phyloP scores from a whole-genome alignment of 2,888 invertebrate species.

The Thymelicus lineola region DNA sequence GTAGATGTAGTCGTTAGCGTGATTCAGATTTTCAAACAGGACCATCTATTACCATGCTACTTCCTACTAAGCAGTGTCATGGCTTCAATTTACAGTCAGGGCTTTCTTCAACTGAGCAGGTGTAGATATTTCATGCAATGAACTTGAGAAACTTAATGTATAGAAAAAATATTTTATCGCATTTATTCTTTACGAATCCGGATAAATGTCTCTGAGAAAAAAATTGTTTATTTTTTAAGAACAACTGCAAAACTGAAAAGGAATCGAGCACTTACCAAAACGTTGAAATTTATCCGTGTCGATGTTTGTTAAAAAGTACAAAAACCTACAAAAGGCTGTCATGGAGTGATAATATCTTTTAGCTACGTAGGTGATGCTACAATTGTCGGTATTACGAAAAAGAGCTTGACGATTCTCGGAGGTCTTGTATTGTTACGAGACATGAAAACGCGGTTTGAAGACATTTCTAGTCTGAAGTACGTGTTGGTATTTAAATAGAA shows the following conservation, averaged over 20 bases:
- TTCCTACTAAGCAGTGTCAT: too few relatives aligned
- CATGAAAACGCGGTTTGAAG: slow-evolving; percentile 19
- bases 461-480: slow-evolving; percentile 10
- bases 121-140: too few relatives aligned
- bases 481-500: slow-evolving; percentile 11
- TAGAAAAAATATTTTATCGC: too few relatives aligned
- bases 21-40: too few relatives aligned
- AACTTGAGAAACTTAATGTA: too few relatives aligned
- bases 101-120: too few relatives aligned
- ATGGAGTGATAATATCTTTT: slow-evolving; percentile 63
- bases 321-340: slow-evolving; percentile 41
- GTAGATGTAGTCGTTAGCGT: too few relatives aligned
- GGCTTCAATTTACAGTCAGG: too few relatives aligned
- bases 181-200: neutral
- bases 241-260: neutral
- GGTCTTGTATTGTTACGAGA: slow-evolving; percentile 30
- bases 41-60: too few relatives aligned
- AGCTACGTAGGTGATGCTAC: slow-evolving; percentile 70
- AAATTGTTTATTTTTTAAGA: too few relatives aligned
- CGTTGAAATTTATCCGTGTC: slow-evolving; percentile 22
- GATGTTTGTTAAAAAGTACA: slow-evolving; percentile 12
- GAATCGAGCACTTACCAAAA: slow-evolving; percentile 13
- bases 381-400: slow-evolving; percentile 68
- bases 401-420: slow-evolving; percentile 50
- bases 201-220: neutral